Evolutionary conservation across 2,797 vertebrate genomes (phyloP).

Genomic region (Nyctalus aviator): DNA sequence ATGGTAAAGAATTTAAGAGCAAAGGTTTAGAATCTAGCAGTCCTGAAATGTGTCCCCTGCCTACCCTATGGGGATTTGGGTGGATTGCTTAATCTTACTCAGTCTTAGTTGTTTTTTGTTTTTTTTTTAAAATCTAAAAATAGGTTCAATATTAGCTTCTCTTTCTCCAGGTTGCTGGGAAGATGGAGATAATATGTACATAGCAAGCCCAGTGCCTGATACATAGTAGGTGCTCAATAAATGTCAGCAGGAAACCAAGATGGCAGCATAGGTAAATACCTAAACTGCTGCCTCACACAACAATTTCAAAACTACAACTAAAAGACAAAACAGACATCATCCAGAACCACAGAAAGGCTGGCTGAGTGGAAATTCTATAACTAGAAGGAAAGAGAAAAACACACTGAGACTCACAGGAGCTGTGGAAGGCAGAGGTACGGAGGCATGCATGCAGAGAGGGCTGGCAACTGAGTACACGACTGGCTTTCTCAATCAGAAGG

Average conservation of each 20-base stretch:
- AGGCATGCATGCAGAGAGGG: too few species aligned
- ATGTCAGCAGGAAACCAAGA: background rate
- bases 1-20: background rate
- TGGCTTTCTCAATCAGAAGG: too few species aligned
- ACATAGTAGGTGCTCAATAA: background rate
- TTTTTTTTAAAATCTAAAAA: background rate
- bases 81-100: background rate
- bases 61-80: background rate
- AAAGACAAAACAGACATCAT: too few species aligned
- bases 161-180: background rate
- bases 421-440: too few species aligned
- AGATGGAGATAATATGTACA: background rate
- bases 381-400: too few species aligned
- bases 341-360: too few species aligned
- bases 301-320: too few species aligned
- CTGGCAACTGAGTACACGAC: too few species aligned
- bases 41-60: background rate
- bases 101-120: background rate
- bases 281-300: too few species aligned
- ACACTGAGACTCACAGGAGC: too few species aligned
- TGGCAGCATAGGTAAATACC: too few species aligned
- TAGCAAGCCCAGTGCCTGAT: background rate
- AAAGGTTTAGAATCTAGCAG: background rate
- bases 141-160: background rate
- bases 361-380: too few species aligned